Percentiles rank a stretch among this genome's conserved stretches.
Evolutionary conservation across 2,888 invertebrate species (phyloP).

Genomic region (Scrobipalpa costella): DNA sequence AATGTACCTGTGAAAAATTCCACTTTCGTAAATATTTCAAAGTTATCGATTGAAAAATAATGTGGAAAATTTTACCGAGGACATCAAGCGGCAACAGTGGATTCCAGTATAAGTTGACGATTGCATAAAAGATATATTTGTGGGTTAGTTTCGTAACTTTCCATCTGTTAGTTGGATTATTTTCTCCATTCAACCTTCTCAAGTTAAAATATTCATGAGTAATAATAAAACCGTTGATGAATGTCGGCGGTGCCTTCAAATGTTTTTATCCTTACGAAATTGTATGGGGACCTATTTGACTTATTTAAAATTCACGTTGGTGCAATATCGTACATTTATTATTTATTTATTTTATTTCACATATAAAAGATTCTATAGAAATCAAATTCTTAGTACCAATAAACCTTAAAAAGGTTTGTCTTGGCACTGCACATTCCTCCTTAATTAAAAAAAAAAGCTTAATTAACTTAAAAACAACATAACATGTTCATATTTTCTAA

Average conservation of each 20-base stretch:
- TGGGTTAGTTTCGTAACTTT: background rate
- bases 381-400: too few species aligned
- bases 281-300: background rate
- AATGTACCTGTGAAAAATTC: too few species aligned
- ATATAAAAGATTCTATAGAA: too few species aligned
- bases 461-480: too few species aligned
- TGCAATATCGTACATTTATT: too few species aligned
- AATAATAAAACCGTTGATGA: background rate
- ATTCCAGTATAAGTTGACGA: background rate
- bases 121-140: background rate
- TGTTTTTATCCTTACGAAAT: background rate
- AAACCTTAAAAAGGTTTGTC: too few species aligned
- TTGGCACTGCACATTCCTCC: too few species aligned
- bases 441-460: too few species aligned
- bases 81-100: background rate
- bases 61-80: conserved; percentile 10
- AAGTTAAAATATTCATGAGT: background rate
- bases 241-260: background rate
- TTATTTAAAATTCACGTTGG: background rate
- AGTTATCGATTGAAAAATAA: background rate
- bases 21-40: too few species aligned
- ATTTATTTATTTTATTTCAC: too few species aligned
- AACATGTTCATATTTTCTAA: too few species aligned
- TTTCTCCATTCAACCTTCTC: conserved; percentile 10
- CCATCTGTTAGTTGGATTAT: background rate